phyloP scores from a whole-genome alignment of 2,888 invertebrate genomes.

The Dendrolimus houi region DNA sequence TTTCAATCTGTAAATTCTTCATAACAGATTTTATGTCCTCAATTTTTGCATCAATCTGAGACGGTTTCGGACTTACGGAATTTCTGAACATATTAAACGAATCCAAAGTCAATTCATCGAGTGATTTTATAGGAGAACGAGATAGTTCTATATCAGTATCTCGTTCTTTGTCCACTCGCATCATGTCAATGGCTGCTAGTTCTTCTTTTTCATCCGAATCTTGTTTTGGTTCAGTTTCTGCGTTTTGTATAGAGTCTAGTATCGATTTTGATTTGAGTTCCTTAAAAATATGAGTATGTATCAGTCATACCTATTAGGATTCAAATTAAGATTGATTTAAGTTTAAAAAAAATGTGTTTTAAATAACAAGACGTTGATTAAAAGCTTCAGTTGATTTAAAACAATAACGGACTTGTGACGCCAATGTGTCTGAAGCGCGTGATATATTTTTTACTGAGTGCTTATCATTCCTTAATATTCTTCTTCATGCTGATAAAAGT shows the following conservation, averaged over 20 bases:
- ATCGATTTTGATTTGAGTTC: slow-evolving; percentile 74
- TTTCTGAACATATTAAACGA: slow-evolving; percentile 60
- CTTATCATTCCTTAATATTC: too few species aligned
- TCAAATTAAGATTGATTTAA: too few species aligned
- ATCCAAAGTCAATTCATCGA: slow-evolving; percentile 58
- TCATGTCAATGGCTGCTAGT: slow-evolving; percentile 43
- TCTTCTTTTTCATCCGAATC: slow-evolving; percentile 59
- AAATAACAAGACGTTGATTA: too few species aligned
- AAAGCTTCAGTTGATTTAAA: too few species aligned
- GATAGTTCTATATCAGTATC: slow-evolving; percentile 42
- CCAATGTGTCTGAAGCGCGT: too few species aligned
- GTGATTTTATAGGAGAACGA: slow-evolving; percentile 52
- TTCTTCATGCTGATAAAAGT: too few species aligned
- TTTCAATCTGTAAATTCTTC: slow-evolving; percentile 59
- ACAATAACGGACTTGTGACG: too few species aligned
- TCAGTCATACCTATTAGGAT: too few species aligned
- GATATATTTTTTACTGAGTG: too few species aligned
- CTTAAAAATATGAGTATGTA: neutral
- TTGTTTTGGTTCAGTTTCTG: slow-evolving; percentile 39
- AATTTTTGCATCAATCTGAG: slow-evolving; percentile 60
- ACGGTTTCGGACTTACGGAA: slow-evolving; percentile 63
- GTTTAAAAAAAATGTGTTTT: too few species aligned
- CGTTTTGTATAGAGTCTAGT: slow-evolving; percentile 38
- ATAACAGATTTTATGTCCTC: slow-evolving; percentile 68
- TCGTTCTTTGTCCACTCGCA: slow-evolving; percentile 37